Percentiles rank a stretch among this genome's conserved stretches.
Evolutionary conservation across 1,140 invertebrate genomes (phyloP).

Genomic region (Pectinophora gossypiella): DNA sequence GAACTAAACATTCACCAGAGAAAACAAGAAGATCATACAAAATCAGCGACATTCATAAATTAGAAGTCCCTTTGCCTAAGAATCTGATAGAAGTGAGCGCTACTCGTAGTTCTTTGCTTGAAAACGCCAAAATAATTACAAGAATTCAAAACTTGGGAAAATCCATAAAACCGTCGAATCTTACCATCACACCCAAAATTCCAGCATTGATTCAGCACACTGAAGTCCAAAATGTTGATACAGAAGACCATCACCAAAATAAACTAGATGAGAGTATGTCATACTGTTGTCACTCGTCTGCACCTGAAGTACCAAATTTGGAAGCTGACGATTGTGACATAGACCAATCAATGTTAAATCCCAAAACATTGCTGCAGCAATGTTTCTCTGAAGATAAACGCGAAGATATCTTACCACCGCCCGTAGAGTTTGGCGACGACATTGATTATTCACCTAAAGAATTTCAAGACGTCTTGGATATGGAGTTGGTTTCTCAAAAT

Average conservation of each 20-base stretch:
- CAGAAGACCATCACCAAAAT: background rate
- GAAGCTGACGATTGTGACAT: constrained; percentile 21
- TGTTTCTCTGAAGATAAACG: constrained; percentile 20
- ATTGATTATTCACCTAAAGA: background rate
- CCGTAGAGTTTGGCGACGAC: constrained; percentile 45
- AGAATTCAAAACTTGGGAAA: background rate
- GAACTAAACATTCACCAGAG: background rate
- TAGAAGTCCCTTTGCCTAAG: constrained; percentile 27
- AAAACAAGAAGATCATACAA: constrained; percentile 30
- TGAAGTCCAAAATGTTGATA: background rate
- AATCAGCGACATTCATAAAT: constrained; percentile 43
- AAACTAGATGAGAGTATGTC: background rate
- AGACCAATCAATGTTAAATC: constrained; percentile 49
- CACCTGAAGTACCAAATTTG: background rate
- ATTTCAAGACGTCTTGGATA: no score
- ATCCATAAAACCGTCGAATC: background rate
- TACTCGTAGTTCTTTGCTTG: background rate
- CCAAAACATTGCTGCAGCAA: constrained; percentile 41
- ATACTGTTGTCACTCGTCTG: no score
- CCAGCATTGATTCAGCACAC: background rate
- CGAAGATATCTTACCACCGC: constrained; percentile 39
- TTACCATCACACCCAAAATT: background rate
- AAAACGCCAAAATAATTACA: background rate
- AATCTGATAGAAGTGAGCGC: background rate
- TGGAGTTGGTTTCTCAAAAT: no score